Percentiles rank a stretch among this genome's conserved stretches.
Conservation (phyloP, 2,888 invertebrate species). For the Deladenus siricidicola region DNA sequence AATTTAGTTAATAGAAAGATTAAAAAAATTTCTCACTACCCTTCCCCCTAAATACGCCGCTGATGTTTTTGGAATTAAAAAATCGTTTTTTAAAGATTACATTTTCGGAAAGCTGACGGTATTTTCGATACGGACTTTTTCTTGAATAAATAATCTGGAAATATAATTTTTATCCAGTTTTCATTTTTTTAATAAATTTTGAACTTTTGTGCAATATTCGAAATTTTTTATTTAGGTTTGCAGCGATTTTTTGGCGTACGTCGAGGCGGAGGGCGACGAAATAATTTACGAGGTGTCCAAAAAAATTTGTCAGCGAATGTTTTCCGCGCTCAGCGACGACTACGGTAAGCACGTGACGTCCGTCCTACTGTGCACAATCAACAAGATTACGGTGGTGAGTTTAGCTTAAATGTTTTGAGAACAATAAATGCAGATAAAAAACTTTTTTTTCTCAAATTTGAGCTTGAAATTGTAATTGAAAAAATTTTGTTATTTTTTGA, state of each 20-base stretch:
- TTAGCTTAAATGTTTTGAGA: neutral
- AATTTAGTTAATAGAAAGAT: no score
- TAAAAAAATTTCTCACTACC: no score
- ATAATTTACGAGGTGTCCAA: constrained; percentile 7
- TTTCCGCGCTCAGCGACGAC: constrained; percentile 25
- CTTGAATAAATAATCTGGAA: no score
- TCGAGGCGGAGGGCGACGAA: constrained; percentile 25
- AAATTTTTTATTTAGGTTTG: constrained; percentile 19
- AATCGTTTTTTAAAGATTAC: no score
- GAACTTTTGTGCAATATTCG: neutral
- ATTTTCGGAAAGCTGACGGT: no score
- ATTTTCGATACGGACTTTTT: no score
- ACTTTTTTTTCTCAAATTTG: constrained; percentile 8
- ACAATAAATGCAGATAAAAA: neutral
- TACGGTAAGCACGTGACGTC: constrained; percentile 32
- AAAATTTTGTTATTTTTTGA: neutral
- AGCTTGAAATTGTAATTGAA: neutral
- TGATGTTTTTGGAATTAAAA: no score
- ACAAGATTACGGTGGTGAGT: constrained; percentile 23
- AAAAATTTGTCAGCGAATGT: constrained; percentile 13
- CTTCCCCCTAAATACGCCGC: no score
- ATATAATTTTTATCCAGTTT: no score
- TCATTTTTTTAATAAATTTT: no score
- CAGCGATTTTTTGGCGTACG: constrained; percentile 19
- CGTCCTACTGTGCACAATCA: constrained; percentile 19